Base-by-base conservation (phyloP, 1,140 invertebrate genomes). In the Megalonaias nervosa region DNA sequence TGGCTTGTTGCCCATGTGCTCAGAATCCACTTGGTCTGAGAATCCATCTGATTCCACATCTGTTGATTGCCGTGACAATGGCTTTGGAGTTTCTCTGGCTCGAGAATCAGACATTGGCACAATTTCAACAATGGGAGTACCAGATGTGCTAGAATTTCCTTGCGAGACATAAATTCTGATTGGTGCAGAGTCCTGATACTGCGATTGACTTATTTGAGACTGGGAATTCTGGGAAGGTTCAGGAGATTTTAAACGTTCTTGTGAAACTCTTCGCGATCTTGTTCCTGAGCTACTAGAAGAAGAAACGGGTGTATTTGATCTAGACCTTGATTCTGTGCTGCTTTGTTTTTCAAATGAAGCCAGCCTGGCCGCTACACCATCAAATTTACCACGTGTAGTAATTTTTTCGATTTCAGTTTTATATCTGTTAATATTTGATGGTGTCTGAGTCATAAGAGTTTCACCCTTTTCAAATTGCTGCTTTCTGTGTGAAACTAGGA, bases 371-470 rank as follows among this genome's bases (percentile, higher is more conserved):
- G 84, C 82, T 38, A 89, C 81, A 38, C 86, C 87, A 26, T 82
- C 83, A 75, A 86, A 88, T 66, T 88, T 88, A 17, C 81, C 81
- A 55, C 81, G 80, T 23, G 83, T 83, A 2, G 84, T 84, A 13
- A 89, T 82, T 79, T 87, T 86, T 66, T 89, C 82, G 61, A 89
- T 85, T 68, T 89, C 88, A 48, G 86, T 84, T 83, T 84, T 86
- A 60, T 85, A 86, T 31, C 84, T 78, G 65, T 82, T 84, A 5
- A 75, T 26, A 55, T 74, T 77, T 2, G 21, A 16, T 14, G 67
- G 31, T 55, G 81, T 75, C 16, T 67, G 75, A 60, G 68, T 77
- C 57, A 80, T 80, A 68, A 85, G 84, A 68, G 79, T 82, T 72
- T 73, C 74, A 56, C 84, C 80, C 16, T 71, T 67, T 75, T 89